Evolutionary conservation across 37 sponge, comb jelly and placozoan genomes (phyloP).

Genomic region (Cliona cf. orientalis): DNA sequence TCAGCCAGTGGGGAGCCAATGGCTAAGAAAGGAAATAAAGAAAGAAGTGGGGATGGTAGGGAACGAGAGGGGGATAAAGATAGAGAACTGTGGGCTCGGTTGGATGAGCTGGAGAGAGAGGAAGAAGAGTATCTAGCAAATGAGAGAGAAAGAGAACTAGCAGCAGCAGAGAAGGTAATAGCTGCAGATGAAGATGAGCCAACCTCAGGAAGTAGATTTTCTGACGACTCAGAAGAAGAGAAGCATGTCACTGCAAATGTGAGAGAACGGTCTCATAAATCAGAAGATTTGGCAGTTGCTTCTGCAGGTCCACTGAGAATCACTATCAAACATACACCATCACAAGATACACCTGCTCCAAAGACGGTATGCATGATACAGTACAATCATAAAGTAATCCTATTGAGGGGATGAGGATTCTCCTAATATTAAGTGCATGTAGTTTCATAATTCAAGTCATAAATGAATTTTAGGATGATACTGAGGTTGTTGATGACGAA

Average conservation of each 20-base stretch:
- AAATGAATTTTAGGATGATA: too few relatives aligned
- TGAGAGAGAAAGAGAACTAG: conserved; percentile 32
- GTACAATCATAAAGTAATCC: neutral
- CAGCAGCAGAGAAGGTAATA: neutral
- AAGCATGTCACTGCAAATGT: neutral
- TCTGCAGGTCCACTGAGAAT: neutral
- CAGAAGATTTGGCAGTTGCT: neutral
- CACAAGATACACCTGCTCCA: neutral
- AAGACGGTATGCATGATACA: neutral
- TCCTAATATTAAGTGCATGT: neutral
- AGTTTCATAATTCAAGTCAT: neutral
- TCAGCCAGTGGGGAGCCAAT: too few relatives aligned
- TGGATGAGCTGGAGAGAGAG: conserved; percentile 62
- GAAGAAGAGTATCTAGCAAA: conserved; percentile 19
- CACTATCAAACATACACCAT: neutral
- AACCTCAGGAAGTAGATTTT: neutral
- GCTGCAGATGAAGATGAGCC: neutral
- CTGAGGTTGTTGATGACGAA: neutral
- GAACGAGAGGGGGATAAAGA: conserved; percentile 6
- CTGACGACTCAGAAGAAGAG: neutral
- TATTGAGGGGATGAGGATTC: neutral
- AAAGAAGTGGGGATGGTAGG: neutral
- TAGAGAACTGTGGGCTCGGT: conserved; percentile 25
- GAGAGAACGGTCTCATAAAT: neutral
- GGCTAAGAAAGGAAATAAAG: neutral